phyloP scores from a whole-genome alignment of 2,797 vertebrate species.

The Gallirallus australis region DNA sequence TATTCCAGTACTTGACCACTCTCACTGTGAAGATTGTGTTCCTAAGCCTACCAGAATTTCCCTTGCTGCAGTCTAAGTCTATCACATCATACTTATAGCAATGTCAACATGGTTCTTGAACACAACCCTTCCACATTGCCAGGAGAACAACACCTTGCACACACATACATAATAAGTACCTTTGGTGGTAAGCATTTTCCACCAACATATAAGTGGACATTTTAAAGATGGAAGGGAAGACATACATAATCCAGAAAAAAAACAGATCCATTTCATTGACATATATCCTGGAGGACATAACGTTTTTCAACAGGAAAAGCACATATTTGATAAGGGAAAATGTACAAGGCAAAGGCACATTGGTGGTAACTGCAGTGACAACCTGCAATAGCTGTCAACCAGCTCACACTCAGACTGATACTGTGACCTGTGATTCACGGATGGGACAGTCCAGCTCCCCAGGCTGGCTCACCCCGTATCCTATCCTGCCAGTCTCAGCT shows the following conservation, averaged over 20 bases:
- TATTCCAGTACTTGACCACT: background rate
- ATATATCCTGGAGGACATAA: background rate
- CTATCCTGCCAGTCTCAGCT: background rate
- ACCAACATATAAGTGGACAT: background rate
- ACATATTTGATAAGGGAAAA: background rate
- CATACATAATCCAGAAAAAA: background rate
- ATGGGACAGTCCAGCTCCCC: background rate
- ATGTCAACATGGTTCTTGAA: background rate
- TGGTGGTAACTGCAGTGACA: background rate
- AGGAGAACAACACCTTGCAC: background rate
- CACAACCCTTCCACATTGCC: background rate
- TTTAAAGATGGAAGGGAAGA: background rate
- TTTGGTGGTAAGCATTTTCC: background rate
- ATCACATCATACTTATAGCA: background rate
- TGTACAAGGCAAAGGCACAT: background rate
- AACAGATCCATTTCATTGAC: background rate
- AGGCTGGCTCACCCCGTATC: background rate
- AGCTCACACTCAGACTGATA: background rate
- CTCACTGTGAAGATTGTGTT: background rate
- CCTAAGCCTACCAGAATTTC: background rate
- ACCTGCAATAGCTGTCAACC: background rate
- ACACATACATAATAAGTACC: background rate
- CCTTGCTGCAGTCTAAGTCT: background rate
- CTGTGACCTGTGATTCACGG: background rate
- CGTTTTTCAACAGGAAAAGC: background rate